Conservation (phyloP, 1,140 invertebrate species). For the Anoplophora glabripennis region DNA sequence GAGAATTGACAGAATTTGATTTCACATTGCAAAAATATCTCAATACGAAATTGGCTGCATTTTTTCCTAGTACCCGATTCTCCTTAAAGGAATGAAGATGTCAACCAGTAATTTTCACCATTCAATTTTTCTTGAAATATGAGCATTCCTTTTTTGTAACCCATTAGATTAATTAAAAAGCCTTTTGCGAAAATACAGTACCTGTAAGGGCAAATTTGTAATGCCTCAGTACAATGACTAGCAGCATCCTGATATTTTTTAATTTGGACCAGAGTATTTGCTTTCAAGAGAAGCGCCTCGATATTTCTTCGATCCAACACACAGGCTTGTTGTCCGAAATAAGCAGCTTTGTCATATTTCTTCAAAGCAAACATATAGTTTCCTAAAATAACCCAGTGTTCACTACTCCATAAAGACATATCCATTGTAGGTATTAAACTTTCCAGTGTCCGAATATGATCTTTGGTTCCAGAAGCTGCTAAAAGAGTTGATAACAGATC, state of each 20-base stretch:
- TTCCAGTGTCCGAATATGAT: conserved; percentile 41
- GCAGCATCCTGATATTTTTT: conserved; percentile 71
- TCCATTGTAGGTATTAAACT: conserved; percentile 34
- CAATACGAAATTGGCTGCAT: too few relatives aligned
- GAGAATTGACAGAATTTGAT: too few relatives aligned
- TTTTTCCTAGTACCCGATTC: too few relatives aligned
- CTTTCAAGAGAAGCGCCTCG: conserved; percentile 72
- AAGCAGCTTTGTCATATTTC: conserved; percentile 46
- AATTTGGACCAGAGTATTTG: conserved; percentile 65
- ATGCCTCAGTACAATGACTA: conserved; percentile 69
- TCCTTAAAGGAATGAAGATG: too few relatives aligned
- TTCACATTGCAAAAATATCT: too few relatives aligned
- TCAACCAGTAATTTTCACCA: too few relatives aligned
- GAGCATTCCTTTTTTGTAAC: too few relatives aligned
- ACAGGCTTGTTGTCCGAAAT: conserved; percentile 50
- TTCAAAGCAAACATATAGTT: conserved; percentile 41
- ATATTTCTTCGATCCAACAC: conserved; percentile 52
- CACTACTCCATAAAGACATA: conserved; percentile 35
- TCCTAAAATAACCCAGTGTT: conserved; percentile 46
- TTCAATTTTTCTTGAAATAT: too few relatives aligned
- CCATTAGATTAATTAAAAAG: too few relatives aligned
- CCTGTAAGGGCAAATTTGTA: conserved; percentile 57
- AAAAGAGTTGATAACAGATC: conserved; percentile 40
- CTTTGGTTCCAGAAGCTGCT: conserved; percentile 36
- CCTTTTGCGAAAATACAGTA: conserved; percentile 39